phyloP scores from a whole-genome alignment of 53 echinoderm and acorn worm species.

The Luidia sarsii region DNA sequence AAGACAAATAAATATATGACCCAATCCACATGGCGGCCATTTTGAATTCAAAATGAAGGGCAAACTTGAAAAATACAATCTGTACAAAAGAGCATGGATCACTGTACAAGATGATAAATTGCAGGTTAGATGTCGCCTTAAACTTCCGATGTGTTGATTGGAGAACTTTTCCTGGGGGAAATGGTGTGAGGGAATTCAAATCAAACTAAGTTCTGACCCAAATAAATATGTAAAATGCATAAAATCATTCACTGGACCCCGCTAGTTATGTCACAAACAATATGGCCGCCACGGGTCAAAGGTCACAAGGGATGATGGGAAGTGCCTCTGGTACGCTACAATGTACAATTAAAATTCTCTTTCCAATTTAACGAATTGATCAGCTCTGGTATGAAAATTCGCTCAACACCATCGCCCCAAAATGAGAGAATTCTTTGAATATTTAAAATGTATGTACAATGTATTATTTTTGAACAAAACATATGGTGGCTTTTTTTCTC shows the following conservation, averaged over 20 bases:
- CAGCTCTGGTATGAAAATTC: slow-evolving; percentile 21
- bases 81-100: slow-evolving; percentile 44
- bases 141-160: not conserved
- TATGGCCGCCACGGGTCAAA: slow-evolving; percentile 54
- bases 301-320: slow-evolving; percentile 59
- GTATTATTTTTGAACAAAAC: slow-evolving; percentile 50
- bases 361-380: slow-evolving; percentile 37
- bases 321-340: slow-evolving; percentile 37
- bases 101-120: slow-evolving; percentile 45
- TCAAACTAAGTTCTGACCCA: slow-evolving; percentile 7
- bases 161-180: not conserved
- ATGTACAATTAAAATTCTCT: slow-evolving; percentile 62
- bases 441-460: slow-evolving; percentile 60
- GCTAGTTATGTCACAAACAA: slow-evolving; percentile 7
- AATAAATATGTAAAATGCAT: slow-evolving; percentile 36
- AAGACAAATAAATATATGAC: slow-evolving; percentile 56
- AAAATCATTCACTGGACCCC: slow-evolving; percentile 18
- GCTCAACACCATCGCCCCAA: not conserved
- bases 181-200: slow-evolving; percentile 2
- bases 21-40: slow-evolving; percentile 56
- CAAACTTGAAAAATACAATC: slow-evolving; percentile 56
- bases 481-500: slow-evolving; percentile 47
- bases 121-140: slow-evolving; percentile 21
- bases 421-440: slow-evolving; percentile 55
- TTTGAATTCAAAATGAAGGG: slow-evolving; percentile 36